Base-by-base conservation (phyloP, 2,113 vertebrate species). In the Grallaria varia region DNA sequence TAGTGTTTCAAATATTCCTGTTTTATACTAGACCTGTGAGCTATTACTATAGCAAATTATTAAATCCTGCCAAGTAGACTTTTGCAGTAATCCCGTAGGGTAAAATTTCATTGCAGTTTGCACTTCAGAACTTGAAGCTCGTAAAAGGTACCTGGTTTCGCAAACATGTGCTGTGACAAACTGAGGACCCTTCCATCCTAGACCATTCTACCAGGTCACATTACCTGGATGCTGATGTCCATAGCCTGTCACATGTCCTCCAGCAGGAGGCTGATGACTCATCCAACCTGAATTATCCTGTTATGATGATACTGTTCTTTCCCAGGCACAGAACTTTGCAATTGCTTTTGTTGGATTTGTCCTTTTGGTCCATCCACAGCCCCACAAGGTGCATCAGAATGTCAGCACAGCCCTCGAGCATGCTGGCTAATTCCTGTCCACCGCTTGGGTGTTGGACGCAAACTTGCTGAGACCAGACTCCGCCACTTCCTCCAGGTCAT, bases 241-340 rank as follows among this genome's bases (percentile, higher is more conserved):
- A 2, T 15, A 59, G 0, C 1, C 15, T 2, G 18, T 23, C 8
- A 64, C 42, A 30, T 27, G 6, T 21, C 14, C 19, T 22, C 14
- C 24, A 69, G 30, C 35, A 50, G 25, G 6, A 84, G 19, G 7
- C 25, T 62, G 64, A 68, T 8, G n/a, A 67, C 27, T 27, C 14
- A 52, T 68, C 25, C 23, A 72, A 20, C 20, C 20, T 42, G 39
- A 75, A 79, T 67, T 67, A 75, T 22, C 33, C 15, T 81, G 20
- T 42, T 67, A 24, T 19, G 14, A 50, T 76, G 66, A 37, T 74
- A 28, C 8, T 77, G 2, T 58, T 89, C 22, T 10, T 52, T 23
- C 17, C 9, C n/a, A 40, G 8, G 9, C 27, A 28, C 10, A 50
- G 28, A 33, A 33, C 49, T 58, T 79, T 12, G 12, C 30, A 37